Evolutionary conservation across 2,797 vertebrate species (phyloP).

Genomic region (Poliocrania exsul): DNA sequence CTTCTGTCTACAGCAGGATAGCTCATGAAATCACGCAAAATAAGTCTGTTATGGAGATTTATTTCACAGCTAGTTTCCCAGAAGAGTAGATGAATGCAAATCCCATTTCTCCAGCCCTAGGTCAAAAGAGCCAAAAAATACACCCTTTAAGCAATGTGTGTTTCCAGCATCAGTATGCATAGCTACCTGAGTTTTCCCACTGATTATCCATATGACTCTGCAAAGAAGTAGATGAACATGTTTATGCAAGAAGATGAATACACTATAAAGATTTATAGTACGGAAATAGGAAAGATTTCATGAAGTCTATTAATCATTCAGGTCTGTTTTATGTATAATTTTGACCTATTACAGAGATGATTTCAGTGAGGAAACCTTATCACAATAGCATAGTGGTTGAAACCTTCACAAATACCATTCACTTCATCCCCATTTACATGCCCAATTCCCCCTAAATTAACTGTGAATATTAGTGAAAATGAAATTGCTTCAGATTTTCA

Average conservation of each 20-base stretch:
- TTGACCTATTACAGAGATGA: background rate
- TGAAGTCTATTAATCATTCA: background rate
- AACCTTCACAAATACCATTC: background rate
- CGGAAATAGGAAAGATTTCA: background rate
- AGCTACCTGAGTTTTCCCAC: background rate
- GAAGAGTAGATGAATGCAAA: background rate
- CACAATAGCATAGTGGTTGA: background rate
- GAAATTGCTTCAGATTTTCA: background rate
- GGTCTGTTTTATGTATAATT: background rate
- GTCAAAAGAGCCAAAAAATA: background rate
- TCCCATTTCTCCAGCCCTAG: background rate
- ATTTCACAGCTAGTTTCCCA: background rate
- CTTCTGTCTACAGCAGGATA: background rate
- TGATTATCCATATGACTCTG: background rate
- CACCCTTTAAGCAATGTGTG: rapidly evolving
- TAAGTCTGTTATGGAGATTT: background rate
- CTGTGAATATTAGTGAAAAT: background rate
- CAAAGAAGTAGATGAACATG: background rate
- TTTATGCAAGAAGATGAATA: background rate
- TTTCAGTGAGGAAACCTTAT: background rate
- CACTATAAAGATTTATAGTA: background rate
- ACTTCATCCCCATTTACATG: background rate
- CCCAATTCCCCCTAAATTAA: background rate
- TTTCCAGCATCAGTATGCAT: background rate
- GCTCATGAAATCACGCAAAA: background rate